phyloP scores from a whole-genome alignment of 2,797 vertebrate genomes.

The Chrosomus eos region DNA sequence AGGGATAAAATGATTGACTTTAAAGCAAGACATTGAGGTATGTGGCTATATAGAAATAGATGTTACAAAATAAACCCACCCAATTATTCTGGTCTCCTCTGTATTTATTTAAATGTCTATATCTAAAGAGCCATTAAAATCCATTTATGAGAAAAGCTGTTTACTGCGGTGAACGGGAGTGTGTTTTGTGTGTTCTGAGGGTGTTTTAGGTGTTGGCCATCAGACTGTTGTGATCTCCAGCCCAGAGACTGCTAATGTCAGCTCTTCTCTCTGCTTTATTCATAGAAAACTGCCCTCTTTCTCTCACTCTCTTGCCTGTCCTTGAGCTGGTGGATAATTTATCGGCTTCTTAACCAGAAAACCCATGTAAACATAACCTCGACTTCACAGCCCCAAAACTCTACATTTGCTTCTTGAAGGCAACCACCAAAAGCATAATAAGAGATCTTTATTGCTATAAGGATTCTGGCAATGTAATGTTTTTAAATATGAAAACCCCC shows the following conservation, averaged over 20 bases:
- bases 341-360: constrained; percentile 51
- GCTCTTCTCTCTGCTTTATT: constrained; percentile 37
- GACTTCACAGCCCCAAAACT: constrained; percentile 43
- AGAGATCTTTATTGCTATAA: not conserved
- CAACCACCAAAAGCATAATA: constrained; percentile 18
- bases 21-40: not conserved
- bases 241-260: constrained; percentile 48
- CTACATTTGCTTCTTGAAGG: constrained; percentile 30
- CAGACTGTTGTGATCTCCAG: constrained; percentile 17
- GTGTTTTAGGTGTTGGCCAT: constrained; percentile 27
- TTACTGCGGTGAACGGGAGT: not conserved
- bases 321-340: constrained; percentile 52
- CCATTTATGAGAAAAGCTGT: not conserved
- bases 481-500: not conserved
- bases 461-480: not conserved
- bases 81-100: not conserved
- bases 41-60: not conserved
- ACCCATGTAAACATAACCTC: constrained; percentile 53
- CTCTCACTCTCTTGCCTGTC: not conserved
- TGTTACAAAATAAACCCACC: not conserved
- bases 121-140: not conserved
- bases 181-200: constrained; percentile 15
- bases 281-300: constrained; percentile 22
- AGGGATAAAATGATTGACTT: no score
- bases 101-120: not conserved